Conservation (phyloP, 1,140 invertebrate genomes). For the Aphelinus certus region DNA sequence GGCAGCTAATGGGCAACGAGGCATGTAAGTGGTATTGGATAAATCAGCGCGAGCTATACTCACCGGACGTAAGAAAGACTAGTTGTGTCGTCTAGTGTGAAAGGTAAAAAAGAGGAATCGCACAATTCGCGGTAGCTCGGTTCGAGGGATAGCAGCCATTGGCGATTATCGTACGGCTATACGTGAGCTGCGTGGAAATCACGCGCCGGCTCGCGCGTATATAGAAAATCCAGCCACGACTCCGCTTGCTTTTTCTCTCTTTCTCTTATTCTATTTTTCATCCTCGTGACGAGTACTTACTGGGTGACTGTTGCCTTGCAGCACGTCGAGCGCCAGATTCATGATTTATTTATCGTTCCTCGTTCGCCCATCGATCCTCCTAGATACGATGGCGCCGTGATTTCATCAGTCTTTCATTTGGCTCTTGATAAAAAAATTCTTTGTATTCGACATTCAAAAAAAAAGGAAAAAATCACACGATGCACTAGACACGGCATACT, state of each 20-base stretch:
- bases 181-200: slow-evolving; percentile 41
- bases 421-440: too few relatives aligned
- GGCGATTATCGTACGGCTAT: slow-evolving; percentile 37
- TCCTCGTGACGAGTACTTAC: slow-evolving; percentile 2
- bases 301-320: slow-evolving; percentile 11
- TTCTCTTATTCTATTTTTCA: background rate
- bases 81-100: background rate
- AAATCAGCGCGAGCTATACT: background rate
- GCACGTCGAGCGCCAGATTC: background rate
- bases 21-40: background rate
- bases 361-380: background rate
- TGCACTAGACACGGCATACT: too few relatives aligned
- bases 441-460: too few relatives aligned
- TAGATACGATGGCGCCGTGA: too few relatives aligned
- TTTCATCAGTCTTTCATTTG: too few relatives aligned
- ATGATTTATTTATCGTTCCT: slow-evolving; percentile 25
- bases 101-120: background rate
- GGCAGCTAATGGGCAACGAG: background rate
- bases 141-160: background rate
- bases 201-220: slow-evolving; percentile 2
- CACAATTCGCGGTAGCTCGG: background rate
- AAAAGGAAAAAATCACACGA: too few relatives aligned
- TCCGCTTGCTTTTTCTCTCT: background rate
- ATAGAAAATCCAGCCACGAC: background rate
- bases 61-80: background rate